Conservation (phyloP, 2,113 vertebrate species). For the Upupa epops region DNA sequence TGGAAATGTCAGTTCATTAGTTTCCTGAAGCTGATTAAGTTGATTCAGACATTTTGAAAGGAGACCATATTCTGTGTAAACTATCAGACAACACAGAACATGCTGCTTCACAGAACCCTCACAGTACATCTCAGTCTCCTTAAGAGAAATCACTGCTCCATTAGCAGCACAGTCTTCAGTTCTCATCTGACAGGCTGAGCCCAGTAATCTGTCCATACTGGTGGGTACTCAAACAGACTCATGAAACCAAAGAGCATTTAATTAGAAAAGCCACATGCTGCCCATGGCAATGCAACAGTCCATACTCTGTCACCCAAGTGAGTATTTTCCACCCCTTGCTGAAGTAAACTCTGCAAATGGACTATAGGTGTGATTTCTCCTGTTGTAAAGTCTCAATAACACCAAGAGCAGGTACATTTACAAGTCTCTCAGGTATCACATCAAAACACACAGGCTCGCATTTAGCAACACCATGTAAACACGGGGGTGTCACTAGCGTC, state of each 20-base stretch:
- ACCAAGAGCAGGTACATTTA: background rate
- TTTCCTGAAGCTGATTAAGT: background rate
- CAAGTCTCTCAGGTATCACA: background rate
- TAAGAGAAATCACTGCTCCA: background rate
- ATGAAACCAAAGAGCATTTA: background rate
- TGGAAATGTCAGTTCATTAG: background rate
- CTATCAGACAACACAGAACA: background rate
- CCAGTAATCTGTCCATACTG: background rate
- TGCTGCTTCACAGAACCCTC: background rate
- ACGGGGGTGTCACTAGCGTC: background rate
- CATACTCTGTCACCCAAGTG: background rate
- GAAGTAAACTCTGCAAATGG: background rate
- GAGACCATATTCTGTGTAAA: background rate
- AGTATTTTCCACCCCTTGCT: background rate
- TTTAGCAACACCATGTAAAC: background rate
- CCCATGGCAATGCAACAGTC: background rate
- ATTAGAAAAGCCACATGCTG: background rate
- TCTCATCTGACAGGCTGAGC: background rate
- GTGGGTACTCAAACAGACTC: background rate
- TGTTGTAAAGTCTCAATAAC: background rate
- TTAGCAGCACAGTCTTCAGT: background rate
- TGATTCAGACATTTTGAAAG: background rate
- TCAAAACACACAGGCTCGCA: background rate
- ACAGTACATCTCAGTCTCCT: conserved; percentile 33
- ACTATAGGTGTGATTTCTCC: background rate